These are phyloP conservation scores for Doryteuthis pealeii DNA, from an alignment of 1,140 invertebrate genomes.

Conservation along the genomic window DNA sequence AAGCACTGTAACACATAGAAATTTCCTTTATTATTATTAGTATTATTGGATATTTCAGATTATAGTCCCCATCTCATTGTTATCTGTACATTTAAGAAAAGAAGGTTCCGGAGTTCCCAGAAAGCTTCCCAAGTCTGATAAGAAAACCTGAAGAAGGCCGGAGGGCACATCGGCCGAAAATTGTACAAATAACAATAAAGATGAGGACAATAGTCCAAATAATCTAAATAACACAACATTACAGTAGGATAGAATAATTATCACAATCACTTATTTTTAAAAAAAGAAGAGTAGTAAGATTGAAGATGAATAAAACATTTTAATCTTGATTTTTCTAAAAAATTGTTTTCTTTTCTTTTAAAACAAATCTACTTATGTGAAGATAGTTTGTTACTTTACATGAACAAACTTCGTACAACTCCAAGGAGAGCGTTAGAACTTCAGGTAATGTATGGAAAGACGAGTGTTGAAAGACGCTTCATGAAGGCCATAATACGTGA, in stretches of 20 bases:
- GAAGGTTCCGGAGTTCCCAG: neutral
- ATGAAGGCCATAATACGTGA: conserved; percentile 78
- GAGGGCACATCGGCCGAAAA: no score
- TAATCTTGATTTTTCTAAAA: neutral
- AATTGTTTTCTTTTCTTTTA: neutral
- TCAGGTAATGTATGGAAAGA: conserved; percentile 73
- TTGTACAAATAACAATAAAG: no score
- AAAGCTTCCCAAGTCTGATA: no score
- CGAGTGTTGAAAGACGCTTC: conserved; percentile 75
- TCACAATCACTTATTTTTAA: neutral
- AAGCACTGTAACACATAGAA: no score
- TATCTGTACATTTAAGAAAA: neutral
- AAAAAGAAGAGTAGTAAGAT: neutral
- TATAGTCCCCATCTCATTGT: no score
- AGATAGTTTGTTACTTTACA: conserved; percentile 67
- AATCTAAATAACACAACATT: no score
- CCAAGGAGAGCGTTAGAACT: conserved; percentile 70
- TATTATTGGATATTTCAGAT: no score
- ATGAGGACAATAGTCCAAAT: no score
- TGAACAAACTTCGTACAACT: conserved; percentile 71
- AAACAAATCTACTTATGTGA: no score
- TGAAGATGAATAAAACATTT: neutral
- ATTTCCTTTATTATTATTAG: no score
- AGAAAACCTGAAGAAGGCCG: no score
- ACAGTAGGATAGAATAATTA: neutral